A percentile compares a stretch with the other conserved stretches of the same genome.
phyloP scores from a whole-genome alignment of 2,113 vertebrate genomes.

The Puma concolor region DNA sequence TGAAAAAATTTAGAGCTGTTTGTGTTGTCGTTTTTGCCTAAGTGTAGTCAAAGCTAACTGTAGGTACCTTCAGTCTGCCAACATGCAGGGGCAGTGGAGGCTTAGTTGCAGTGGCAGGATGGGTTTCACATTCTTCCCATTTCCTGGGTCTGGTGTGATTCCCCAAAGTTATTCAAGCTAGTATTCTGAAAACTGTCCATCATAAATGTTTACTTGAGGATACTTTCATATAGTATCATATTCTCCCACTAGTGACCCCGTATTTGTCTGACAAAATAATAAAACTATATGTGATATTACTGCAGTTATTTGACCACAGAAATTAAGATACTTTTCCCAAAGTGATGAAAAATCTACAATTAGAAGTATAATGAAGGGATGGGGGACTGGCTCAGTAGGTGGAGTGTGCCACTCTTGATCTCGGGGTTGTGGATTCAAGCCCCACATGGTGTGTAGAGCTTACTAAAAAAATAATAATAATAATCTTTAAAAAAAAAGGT shows the following conservation, averaged over 20 bases:
- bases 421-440: background rate
- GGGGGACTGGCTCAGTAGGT: background rate
- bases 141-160: background rate
- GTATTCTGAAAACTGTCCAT: background rate
- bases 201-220: background rate
- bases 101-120: background rate
- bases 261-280: slow-evolving; percentile 9
- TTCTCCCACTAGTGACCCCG: background rate
- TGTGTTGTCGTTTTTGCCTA: background rate
- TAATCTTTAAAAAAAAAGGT: background rate
- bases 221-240: background rate
- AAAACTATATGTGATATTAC: background rate
- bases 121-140: background rate
- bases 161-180: background rate
- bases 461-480: background rate
- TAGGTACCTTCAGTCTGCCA: background rate
- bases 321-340: background rate
- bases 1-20: background rate
- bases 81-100: background rate
- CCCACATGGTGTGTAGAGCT: background rate
- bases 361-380: background rate
- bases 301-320: background rate
- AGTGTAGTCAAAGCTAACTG: background rate
- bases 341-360: background rate
- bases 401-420: background rate